Conservation (phyloP, 2,888 invertebrate species). For the Chymomyza procnemis region DNA sequence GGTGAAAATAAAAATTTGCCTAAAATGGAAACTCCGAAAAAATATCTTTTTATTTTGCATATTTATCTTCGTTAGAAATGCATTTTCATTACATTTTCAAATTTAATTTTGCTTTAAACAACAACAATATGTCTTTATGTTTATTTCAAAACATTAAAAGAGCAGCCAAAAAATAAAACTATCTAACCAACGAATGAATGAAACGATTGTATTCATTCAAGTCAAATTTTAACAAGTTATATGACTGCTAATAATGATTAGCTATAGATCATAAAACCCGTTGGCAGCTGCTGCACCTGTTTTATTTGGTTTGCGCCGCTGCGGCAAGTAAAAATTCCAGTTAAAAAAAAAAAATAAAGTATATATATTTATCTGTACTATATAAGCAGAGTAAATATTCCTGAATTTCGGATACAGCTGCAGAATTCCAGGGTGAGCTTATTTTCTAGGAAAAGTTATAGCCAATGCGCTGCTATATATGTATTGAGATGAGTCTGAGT, state of each 20-base stretch:
- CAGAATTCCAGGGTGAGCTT: background rate
- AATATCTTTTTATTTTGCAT: too few species aligned
- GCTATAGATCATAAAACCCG: slow-evolving; percentile 18
- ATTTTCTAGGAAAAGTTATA: background rate
- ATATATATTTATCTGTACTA: slow-evolving; percentile 16
- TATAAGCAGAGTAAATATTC: background rate
- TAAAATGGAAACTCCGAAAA: too few species aligned
- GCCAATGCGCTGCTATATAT: slow-evolving; percentile 8
- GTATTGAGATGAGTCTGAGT: slow-evolving; percentile 2
- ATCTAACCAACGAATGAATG: slow-evolving; percentile 6
- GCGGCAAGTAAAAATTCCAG: slow-evolving; percentile 20
- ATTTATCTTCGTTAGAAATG: too few species aligned
- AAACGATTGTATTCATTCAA: slow-evolving; percentile 5
- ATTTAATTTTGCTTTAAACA: too few species aligned
- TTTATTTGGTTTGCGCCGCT: slow-evolving; percentile 30
- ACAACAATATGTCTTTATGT: too few species aligned
- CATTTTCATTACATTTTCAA: too few species aligned
- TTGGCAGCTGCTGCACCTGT: slow-evolving; percentile 29
- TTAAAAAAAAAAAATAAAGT: slow-evolving; percentile 7
- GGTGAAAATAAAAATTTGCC: too few species aligned
- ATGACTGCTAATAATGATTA: background rate
- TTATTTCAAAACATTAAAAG: too few species aligned
- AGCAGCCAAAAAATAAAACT: too few species aligned
- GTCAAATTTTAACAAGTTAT: background rate
- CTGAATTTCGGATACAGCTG: background rate